Base-by-base conservation (phyloP, 2,888 invertebrate genomes). In the Rhaphigaster nebulosa region DNA sequence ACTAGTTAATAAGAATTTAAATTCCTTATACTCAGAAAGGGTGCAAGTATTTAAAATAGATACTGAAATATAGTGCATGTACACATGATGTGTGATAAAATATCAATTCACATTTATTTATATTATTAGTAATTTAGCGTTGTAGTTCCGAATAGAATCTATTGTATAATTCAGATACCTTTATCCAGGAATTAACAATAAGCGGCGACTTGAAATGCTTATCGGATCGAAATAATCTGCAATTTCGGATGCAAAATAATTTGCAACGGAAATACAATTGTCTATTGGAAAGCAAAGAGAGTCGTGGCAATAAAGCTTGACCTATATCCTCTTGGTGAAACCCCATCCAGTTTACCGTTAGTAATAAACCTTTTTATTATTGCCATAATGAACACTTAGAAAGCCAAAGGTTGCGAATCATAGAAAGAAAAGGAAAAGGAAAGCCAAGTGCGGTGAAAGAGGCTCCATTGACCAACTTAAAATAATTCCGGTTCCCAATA, bases 401-500 rank as follows among this genome's bases (percentile, higher is more conserved):
- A 84, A 84, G 84, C 3, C 45, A n/a, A 45, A 84, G 84, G 84
- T 38, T 5, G 84, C 12, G 45, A 50, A 45, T 45, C n/a, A n/a
- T 3, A 84, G 45, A 45, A 84, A 45, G 84, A 84, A 84, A 50
- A 50, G n/a, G n/a, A 45, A 13, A 38, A 15, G 84, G 45, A 84
- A 50, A 45, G 84, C 45, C 1, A 45, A 45, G 29, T 38, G 18
- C 45, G n/a, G 84, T 84, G 84, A 84, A 50, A 84, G 84, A 80
- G 41, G 20, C 23, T 45, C 38, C 45, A 5, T 38, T 84, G 84
- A 15, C 84, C 84, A 45, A 84, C 84, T 84, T 84, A 45, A 84
- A 84, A 45, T 45, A 50, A 84, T 84, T 84, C 84, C 84, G 84
- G 84, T 84, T 84, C 84, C 45, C n/a, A 5, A 84, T 50, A 50